Evolutionary conservation across 2,888 invertebrate species (phyloP), one percentile per base, ranked within the genome.

Genomic region (Tenodera sinensis): DNA sequence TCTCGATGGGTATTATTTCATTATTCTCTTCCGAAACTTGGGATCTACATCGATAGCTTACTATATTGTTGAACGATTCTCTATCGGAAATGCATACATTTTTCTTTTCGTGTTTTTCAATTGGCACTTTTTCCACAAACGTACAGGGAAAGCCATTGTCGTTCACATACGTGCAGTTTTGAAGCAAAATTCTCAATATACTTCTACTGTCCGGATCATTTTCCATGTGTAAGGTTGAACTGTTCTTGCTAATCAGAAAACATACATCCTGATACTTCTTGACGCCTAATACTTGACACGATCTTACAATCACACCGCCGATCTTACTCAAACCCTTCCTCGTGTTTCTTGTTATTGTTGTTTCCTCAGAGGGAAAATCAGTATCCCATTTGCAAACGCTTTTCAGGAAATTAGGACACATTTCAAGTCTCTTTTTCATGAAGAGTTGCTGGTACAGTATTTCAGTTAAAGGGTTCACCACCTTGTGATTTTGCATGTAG

Each of bases 81-180:
- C 42, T 42, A 34, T 87, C 87, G n/a, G 87, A 87, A 42, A 87
- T 28, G 83, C 87, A 87, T 27, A 83, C 87, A 54, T 87, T 87
- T 42, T 71, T 81, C 25, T 27, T 34, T 12, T n/a, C 30, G 6
- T 82, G n/a, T 14, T 34, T 25, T 14, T 87, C 83, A 20, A 25
- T 34, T 42, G 28, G 14, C 28, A 28, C 12, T 12, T 14, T n/a
- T 4, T 81, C 27, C 34, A 4, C 83, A 27, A 87, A 14, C 7
- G 83, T 15, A 25, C 87, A 87, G n/a, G 87, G 87, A 83, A 82
- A 87, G 12, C 87, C 87, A 12, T 87, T 87, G n/a, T 87, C 42
- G 34, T 87, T 87, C n/a, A 87, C 81, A 27, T 82, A 27, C 0
- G 34, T 27, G 27, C 87, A 87, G n/a, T 87, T 83, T n/a, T 87